These are phyloP conservation scores for Karalla daura DNA, from an alignment of 2,797 vertebrate species.

Conservation along the genomic window DNA sequence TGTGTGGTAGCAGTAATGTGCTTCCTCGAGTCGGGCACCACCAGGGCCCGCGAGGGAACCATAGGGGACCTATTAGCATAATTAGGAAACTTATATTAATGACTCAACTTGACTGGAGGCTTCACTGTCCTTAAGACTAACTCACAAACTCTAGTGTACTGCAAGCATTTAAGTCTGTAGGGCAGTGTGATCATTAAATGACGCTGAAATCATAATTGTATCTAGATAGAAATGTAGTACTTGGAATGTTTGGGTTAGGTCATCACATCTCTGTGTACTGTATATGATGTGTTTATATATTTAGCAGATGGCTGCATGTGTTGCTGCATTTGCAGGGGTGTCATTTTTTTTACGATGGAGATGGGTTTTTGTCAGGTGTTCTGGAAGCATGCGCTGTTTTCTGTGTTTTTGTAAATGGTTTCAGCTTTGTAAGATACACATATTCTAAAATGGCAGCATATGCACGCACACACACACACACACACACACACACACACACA, in stretches of 20 bases:
- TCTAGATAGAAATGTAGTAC: too few relatives aligned
- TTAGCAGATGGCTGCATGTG: too few relatives aligned
- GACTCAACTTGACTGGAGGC: constrained; percentile 1
- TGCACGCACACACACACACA: constrained; percentile 9
- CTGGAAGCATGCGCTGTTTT: background rate
- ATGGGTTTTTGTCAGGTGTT: background rate
- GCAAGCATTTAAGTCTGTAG: too few relatives aligned
- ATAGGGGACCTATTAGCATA: constrained; percentile 23
- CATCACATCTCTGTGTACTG: too few relatives aligned
- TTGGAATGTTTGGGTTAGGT: too few relatives aligned
- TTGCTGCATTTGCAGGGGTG: too few relatives aligned
- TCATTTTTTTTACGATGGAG: too few relatives aligned
- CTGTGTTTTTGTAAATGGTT: background rate
- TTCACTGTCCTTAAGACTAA: background rate
- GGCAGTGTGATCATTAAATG: too few relatives aligned
- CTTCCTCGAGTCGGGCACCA: background rate
- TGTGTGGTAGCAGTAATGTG: background rate
- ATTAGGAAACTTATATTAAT: constrained; percentile 27
- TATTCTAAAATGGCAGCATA: constrained; percentile 32
- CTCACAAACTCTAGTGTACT: background rate
- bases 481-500: too few relatives aligned
- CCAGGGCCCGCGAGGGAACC: constrained; percentile 1
- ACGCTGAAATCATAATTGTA: too few relatives aligned
- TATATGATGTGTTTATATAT: too few relatives aligned
- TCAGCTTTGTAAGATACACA: constrained; percentile 12